Conservation (phyloP, 2,113 vertebrate species). For the Ophthalmolycus amberensis region DNA sequence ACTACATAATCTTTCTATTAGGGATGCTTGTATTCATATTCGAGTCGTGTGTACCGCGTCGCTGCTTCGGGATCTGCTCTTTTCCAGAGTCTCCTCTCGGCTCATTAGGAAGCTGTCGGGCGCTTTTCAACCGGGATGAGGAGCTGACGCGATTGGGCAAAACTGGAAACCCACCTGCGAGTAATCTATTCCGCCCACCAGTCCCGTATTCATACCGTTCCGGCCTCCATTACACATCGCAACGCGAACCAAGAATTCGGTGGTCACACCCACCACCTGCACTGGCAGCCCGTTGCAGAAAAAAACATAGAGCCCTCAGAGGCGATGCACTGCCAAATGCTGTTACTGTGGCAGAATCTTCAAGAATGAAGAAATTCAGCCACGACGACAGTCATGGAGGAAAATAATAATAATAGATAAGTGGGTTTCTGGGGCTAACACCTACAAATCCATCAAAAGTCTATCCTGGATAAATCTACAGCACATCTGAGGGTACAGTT, state of each 20-base stretch:
- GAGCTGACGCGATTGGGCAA: constrained; percentile 22
- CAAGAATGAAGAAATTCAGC: constrained; percentile 4
- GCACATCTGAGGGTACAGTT: background rate
- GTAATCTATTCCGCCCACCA: constrained; percentile 31
- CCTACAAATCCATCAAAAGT: constrained; percentile 44
- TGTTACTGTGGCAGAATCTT: constrained; percentile 15
- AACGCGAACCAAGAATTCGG: background rate
- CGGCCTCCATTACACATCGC: constrained; percentile 1
- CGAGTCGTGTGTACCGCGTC: background rate
- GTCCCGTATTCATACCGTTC: constrained; percentile 29
- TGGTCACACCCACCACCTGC: constrained; percentile 4
- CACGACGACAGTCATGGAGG: background rate
- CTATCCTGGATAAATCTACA: background rate
- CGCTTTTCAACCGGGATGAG: constrained; percentile 39
- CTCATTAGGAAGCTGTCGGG: constrained; percentile 51
- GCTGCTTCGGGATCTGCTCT: constrained; percentile 44
- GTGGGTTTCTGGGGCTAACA: constrained; percentile 23
- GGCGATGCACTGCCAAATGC: constrained; percentile 16
- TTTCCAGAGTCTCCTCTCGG: constrained; percentile 10
- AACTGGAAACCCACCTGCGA: constrained; percentile 30
- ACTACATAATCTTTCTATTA: constrained; percentile 20
- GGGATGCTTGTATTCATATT: constrained; percentile 45
- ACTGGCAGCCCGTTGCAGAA: background rate
- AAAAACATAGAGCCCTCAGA: background rate
- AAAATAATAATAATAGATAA: background rate